phyloP scores from a whole-genome alignment of 1,140 invertebrate genomes.

The Tenebrio molitor region DNA sequence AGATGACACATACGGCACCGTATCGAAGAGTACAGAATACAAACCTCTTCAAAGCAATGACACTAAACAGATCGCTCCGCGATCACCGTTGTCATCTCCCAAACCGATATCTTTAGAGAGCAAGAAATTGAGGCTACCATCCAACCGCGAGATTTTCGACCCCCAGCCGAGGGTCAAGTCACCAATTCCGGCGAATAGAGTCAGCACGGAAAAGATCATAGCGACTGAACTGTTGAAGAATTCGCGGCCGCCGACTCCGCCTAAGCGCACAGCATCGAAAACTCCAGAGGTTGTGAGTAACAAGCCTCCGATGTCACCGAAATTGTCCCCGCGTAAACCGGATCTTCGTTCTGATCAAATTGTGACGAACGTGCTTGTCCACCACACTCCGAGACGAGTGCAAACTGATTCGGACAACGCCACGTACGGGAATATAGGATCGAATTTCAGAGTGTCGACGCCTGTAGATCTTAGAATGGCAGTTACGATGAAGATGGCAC shows the following conservation, averaged over 20 bases:
- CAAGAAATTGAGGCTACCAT: slow-evolving; percentile 61
- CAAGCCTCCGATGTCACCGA: slow-evolving; percentile 51
- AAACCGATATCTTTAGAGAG: slow-evolving; percentile 55
- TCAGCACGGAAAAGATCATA: slow-evolving; percentile 64
- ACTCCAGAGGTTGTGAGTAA: slow-evolving; percentile 9
- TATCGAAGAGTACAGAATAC: slow-evolving; percentile 57
- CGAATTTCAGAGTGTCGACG: slow-evolving; percentile 30
- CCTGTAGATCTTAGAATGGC: slow-evolving; percentile 48
- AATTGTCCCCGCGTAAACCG: slow-evolving; percentile 7
- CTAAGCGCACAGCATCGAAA: slow-evolving; percentile 47
- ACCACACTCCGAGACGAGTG: slow-evolving; percentile 36
- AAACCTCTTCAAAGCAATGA: slow-evolving; percentile 5
- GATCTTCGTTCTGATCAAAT: slow-evolving; percentile 28
- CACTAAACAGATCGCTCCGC: slow-evolving; percentile 8
- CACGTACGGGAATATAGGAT: not conserved
- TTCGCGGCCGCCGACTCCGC: slow-evolving; percentile 53
- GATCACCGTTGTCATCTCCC: slow-evolving; percentile 34
- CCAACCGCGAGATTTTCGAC: slow-evolving; percentile 61
- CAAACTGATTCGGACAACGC: slow-evolving; percentile 32
- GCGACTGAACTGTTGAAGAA: slow-evolving; percentile 63
- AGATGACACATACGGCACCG: slow-evolving; percentile 60
- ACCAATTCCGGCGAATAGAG: slow-evolving; percentile 60
- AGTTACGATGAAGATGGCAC: slow-evolving; percentile 44
- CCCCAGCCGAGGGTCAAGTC: slow-evolving; percentile 63
- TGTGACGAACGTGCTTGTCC: slow-evolving; percentile 50